Evolutionary conservation across 92 coral and sea anemone species (phyloP).

Genomic region (Metridium senile): DNA sequence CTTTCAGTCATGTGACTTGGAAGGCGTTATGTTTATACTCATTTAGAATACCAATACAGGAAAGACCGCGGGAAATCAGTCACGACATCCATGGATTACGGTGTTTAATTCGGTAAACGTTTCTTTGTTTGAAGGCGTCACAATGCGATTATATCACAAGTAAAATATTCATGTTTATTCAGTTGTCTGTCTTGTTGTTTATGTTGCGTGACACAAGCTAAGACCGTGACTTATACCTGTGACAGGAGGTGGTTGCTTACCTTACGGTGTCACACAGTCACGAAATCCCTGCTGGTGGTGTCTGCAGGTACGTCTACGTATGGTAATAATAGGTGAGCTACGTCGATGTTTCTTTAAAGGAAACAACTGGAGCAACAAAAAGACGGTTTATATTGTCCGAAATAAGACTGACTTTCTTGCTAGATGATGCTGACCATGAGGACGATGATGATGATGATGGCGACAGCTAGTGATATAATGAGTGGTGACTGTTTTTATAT

Average conservation of each 20-base stretch:
- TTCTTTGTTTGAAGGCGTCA: not conserved
- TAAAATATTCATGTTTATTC: not conserved
- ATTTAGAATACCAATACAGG: too few relatives aligned
- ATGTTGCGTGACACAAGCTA: not conserved
- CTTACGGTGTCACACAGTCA: not conserved
- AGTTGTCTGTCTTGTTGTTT: conserved; percentile 4
- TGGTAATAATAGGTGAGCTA: too few relatives aligned
- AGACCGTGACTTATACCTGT: not conserved
- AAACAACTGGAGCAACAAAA: too few relatives aligned
- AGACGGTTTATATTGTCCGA: too few relatives aligned
- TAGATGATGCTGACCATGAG: too few relatives aligned
- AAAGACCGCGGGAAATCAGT: not conserved
- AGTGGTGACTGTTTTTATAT: too few relatives aligned
- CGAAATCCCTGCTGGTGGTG: not conserved
- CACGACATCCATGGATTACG: conserved; percentile 2
- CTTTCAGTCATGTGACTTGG: not conserved
- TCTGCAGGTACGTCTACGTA: too few relatives aligned
- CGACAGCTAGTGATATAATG: too few relatives aligned
- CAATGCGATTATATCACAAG: not conserved
- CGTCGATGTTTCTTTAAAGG: too few relatives aligned
- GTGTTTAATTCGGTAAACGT: not conserved
- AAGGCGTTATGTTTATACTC: too few relatives aligned
- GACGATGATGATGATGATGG: too few relatives aligned
- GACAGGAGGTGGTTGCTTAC: not conserved
- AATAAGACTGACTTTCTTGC: too few relatives aligned